Evolutionary conservation across 1,140 invertebrate genomes (phyloP).

Genomic region (Drosophila ananassae): DNA sequence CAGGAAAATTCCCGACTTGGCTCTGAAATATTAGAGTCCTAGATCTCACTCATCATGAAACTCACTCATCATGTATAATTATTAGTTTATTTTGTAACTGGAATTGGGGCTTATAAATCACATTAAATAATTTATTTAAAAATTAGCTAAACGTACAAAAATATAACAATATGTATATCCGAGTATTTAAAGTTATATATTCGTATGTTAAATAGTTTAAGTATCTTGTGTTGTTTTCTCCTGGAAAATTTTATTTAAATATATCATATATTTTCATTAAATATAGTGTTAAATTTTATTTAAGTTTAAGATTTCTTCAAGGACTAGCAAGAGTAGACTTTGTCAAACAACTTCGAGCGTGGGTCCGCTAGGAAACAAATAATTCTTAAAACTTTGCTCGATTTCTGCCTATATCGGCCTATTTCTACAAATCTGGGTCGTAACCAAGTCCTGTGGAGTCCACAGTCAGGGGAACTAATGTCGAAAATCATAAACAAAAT

Average conservation of each 20-base stretch:
- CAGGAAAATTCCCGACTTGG: not conserved
- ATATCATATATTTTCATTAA: not conserved
- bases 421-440: not conserved
- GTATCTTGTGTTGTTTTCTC: conserved; percentile 21
- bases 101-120: conserved; percentile 76
- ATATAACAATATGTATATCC: conserved; percentile 75
- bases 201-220: conserved; percentile 61
- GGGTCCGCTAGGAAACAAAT: conserved; percentile 1
- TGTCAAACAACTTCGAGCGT: conserved; percentile 10
- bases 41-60: conserved; percentile 27
- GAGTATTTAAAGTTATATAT: conserved; percentile 58
- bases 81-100: conserved; percentile 69
- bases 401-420: not conserved
- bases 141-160: conserved; percentile 83
- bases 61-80: conserved; percentile 25
- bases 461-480: not conserved
- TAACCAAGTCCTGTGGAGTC: conserved; percentile 22
- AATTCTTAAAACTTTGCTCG: not conserved
- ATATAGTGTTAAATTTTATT: conserved; percentile 27
- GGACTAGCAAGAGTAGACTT: conserved; percentile 44
- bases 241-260: conserved; percentile 17
- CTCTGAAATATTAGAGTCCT: not conserved
- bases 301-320: conserved; percentile 32
- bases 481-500: conserved; percentile 40
- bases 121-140: conserved; percentile 80